phyloP scores from a whole-genome alignment of 2,113 vertebrate genomes.

The Callocephalon fimbriatum region DNA sequence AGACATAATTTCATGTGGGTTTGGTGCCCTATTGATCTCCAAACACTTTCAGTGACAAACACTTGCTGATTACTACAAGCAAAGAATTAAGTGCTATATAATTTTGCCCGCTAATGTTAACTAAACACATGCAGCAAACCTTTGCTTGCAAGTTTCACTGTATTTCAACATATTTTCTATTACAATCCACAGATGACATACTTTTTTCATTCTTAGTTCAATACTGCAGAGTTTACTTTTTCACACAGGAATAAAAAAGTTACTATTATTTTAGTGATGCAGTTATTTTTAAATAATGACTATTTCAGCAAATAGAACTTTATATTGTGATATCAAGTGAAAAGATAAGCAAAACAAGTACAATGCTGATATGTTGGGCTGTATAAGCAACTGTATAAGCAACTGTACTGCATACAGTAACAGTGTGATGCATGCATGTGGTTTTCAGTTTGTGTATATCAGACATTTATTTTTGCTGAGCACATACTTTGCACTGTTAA shows the following conservation, averaged over 20 bases:
- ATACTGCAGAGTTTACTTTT: neutral
- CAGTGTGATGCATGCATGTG: neutral
- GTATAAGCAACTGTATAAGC: conserved; percentile 46
- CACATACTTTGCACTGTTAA: neutral
- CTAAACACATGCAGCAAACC: neutral
- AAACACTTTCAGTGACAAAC: neutral
- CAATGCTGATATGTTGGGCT: neutral
- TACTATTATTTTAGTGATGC: neutral
- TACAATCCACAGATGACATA: neutral
- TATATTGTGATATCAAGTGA: neutral
- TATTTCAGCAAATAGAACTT: neutral
- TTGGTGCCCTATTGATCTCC: too few species aligned
- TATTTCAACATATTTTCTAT: neutral
- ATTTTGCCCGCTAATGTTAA: neutral
- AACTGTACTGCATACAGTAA: neutral
- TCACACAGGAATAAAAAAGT: neutral
- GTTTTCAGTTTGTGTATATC: neutral
- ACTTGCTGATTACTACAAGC: neutral
- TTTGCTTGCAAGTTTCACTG: fast-evolving
- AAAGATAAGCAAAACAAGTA: neutral
- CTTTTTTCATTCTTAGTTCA: neutral
- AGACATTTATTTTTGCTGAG: neutral
- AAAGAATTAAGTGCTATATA: neutral
- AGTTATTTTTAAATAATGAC: neutral
- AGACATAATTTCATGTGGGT: neutral